phyloP scores from a whole-genome alignment of 1,140 invertebrate species.

The Oncopeltus fasciatus region DNA sequence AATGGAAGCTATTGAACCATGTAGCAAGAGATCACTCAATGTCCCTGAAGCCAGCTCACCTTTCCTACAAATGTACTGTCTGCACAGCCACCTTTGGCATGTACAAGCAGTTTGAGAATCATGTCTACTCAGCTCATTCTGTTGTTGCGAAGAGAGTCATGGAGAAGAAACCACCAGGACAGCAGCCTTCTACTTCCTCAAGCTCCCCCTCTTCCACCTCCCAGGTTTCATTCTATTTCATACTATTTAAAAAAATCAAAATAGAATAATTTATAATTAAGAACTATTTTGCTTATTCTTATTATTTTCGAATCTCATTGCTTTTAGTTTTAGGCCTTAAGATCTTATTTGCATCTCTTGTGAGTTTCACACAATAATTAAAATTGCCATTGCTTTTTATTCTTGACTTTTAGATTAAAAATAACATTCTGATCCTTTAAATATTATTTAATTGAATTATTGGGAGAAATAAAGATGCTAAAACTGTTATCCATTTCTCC shows the following conservation, averaged over 20 bases:
- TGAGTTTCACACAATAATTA: not conserved
- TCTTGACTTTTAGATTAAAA: not conserved
- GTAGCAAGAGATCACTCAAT: conserved; percentile 80
- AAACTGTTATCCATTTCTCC: no score
- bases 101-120: conserved; percentile 89
- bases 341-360: no score
- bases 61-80: conserved; percentile 88
- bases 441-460: no score
- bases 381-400: not conserved
- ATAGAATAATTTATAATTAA: no score
- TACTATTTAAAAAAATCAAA: no score
- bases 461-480: no score
- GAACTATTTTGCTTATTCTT: no score
- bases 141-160: conserved; percentile 64
- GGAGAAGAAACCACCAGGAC: conserved; percentile 42
- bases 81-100: conserved; percentile 87
- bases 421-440: not conserved
- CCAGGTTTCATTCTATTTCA: conserved; percentile 14
- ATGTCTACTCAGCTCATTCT: conserved; percentile 83
- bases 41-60: conserved; percentile 77
- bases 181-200: conserved; percentile 22
- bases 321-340: no score
- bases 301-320: no score
- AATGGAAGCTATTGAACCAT: conserved; percentile 82
- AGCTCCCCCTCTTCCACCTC: conserved; percentile 28